Evolutionary conservation across 1,140 invertebrate genomes (phyloP).

Genomic region (Drosophila repletoides): DNA sequence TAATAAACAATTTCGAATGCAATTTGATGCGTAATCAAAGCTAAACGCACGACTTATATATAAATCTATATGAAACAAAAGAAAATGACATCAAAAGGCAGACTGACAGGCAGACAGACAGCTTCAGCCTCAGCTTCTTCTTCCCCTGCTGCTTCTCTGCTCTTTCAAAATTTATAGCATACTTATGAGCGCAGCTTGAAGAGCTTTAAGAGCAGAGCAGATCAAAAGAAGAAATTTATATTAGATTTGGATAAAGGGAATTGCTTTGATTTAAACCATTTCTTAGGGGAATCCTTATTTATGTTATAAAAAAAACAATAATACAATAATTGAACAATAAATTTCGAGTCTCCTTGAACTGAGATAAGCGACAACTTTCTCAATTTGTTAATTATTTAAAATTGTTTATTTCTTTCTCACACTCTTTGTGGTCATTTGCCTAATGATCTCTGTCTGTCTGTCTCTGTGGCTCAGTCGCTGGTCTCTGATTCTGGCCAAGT

Average conservation of each 20-base stretch:
- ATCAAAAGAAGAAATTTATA: background rate
- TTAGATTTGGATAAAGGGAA: too few relatives aligned
- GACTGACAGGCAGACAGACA: too few relatives aligned
- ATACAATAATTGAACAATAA: too few relatives aligned
- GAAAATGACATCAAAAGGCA: too few relatives aligned
- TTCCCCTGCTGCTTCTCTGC: background rate
- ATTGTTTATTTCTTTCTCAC: slow-evolving; percentile 1
- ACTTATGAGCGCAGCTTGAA: slow-evolving; percentile 19
- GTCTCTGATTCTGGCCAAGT: background rate
- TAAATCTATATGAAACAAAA: too few relatives aligned
- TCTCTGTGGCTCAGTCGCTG: background rate
- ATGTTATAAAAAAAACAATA: too few relatives aligned
- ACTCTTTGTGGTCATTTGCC: slow-evolving; percentile 55
- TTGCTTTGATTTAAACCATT: too few relatives aligned
- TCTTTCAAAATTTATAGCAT: slow-evolving; percentile 34
- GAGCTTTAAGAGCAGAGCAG: background rate
- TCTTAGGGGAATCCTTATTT: too few relatives aligned
- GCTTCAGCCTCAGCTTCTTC: too few relatives aligned
- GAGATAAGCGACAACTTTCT: slow-evolving; percentile 10
- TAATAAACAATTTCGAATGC: background rate
- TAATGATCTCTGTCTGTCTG: slow-evolving; percentile 54
- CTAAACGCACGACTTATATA: too few relatives aligned
- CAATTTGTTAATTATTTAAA: slow-evolving; percentile 6
- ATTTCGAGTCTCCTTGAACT: too few relatives aligned
- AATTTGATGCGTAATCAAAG: background rate